These are phyloP conservation scores for Megalonaias nervosa DNA, from an alignment of 1,140 invertebrate species.

Conservation along the genomic window DNA sequence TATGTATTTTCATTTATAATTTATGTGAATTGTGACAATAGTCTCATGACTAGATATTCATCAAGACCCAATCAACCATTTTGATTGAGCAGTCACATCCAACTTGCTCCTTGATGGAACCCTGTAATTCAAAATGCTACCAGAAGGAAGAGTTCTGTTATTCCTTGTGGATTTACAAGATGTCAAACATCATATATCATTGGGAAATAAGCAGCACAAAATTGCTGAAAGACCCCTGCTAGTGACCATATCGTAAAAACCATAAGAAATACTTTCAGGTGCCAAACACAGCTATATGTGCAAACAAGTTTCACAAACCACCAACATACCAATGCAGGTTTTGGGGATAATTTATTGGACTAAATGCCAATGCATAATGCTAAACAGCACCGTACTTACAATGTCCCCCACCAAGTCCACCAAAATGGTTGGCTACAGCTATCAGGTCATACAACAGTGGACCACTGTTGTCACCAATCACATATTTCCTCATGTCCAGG, in stretches of 20 bases:
- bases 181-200: no score
- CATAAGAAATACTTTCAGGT: neutral
- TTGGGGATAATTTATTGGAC: neutral
- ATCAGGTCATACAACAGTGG: constrained; percentile 75
- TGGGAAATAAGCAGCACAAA: neutral
- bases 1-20: no score
- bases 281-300: neutral
- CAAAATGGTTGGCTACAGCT: constrained; percentile 76
- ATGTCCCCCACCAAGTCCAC: constrained; percentile 76
- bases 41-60: neutral
- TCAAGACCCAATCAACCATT: no score
- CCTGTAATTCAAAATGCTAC: neutral
- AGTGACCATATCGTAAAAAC: no score
- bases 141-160: neutral
- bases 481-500: constrained; percentile 73
- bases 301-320: neutral
- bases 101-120: no score
- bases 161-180: neutral
- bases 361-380: neutral
- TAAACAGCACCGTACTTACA: constrained; percentile 69
- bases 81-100: no score
- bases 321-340: neutral
- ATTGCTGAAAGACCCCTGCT: neutral
- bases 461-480: constrained; percentile 67
- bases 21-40: neutral